A percentile compares a stretch with the other conserved stretches of the same genome.
Conservation (phyloP, 2,888 invertebrate species). For the Rambutsinella grinnellia region DNA sequence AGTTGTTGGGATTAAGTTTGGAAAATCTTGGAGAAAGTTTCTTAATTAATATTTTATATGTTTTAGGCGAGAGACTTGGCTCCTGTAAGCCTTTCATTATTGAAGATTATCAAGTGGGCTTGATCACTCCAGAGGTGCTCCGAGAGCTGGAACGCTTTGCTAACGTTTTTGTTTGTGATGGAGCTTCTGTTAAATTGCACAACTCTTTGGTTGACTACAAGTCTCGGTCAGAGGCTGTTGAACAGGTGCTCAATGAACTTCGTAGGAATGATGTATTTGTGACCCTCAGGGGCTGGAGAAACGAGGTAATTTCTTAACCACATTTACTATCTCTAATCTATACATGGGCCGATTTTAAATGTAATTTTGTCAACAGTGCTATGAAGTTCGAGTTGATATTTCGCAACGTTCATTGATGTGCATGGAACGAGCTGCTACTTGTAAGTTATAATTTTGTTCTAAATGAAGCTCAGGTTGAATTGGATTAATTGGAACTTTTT, state of each 20-base stretch:
- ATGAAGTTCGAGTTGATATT: conserved; percentile 87
- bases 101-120: conserved; percentile 89
- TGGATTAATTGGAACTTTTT: conserved; percentile 14
- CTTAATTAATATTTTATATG: background rate
- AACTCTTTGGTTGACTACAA: conserved; percentile 89
- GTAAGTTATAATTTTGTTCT: conserved; percentile 70
- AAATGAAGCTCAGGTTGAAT: conserved; percentile 6
- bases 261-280: conserved; percentile 82
- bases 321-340: too few species aligned
- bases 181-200: conserved; percentile 84
- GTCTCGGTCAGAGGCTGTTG: conserved; percentile 83
- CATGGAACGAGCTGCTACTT: conserved; percentile 94
- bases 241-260: conserved; percentile 83
- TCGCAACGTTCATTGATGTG: conserved; percentile 75
- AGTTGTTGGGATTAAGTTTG: background rate
- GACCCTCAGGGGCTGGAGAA: conserved; percentile 91
- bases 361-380: conserved; percentile 75
- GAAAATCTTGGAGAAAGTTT: background rate
- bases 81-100: conserved; percentile 80
- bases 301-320: too few species aligned
- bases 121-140: conserved; percentile 87
- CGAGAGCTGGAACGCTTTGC: conserved; percentile 85
- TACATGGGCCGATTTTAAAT: background rate
- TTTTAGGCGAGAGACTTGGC: conserved; percentile 38
- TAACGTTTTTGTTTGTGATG: conserved; percentile 82